These are phyloP conservation scores for Hemaris fuciformis DNA, from an alignment of 2,888 invertebrate species.

Conservation along the genomic window DNA sequence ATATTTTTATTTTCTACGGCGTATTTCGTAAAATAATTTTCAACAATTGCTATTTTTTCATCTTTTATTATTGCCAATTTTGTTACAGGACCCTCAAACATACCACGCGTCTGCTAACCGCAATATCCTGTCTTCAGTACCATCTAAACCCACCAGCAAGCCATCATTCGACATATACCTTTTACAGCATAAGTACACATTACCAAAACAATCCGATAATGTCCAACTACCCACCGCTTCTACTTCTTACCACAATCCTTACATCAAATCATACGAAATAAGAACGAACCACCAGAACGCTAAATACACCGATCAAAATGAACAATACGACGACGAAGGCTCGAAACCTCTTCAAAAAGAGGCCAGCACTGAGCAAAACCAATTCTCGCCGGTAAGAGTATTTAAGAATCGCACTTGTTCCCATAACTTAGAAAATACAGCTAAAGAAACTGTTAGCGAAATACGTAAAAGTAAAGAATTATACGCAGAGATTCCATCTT, in stretches of 20 bases:
- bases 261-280: constrained; percentile 40
- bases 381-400: constrained; percentile 52
- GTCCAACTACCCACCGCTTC: not conserved
- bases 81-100: not conserved
- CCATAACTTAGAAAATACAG: constrained; percentile 33
- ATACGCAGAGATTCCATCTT: constrained; percentile 43
- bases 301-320: constrained; percentile 15
- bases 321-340: constrained; percentile 16
- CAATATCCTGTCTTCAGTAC: not conserved
- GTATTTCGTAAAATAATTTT: too few species aligned
- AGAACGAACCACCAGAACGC: constrained; percentile 36
- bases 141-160: not conserved
- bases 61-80: not conserved
- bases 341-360: constrained; percentile 50
- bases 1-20: too few species aligned
- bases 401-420: constrained; percentile 64
- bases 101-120: constrained; percentile 23
- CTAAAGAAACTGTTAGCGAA: constrained; percentile 38
- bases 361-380: constrained; percentile 39
- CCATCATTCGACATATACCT: constrained; percentile 54
- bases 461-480: constrained; percentile 44
- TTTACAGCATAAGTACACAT: constrained; percentile 54
- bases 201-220: constrained; percentile 23
- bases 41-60: not conserved
- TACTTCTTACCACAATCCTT: not conserved